A percentile compares a stretch with the other conserved stretches of the same genome.
Conservation (phyloP, 2,113 vertebrate species). For the Otocyon megalotis region DNA sequence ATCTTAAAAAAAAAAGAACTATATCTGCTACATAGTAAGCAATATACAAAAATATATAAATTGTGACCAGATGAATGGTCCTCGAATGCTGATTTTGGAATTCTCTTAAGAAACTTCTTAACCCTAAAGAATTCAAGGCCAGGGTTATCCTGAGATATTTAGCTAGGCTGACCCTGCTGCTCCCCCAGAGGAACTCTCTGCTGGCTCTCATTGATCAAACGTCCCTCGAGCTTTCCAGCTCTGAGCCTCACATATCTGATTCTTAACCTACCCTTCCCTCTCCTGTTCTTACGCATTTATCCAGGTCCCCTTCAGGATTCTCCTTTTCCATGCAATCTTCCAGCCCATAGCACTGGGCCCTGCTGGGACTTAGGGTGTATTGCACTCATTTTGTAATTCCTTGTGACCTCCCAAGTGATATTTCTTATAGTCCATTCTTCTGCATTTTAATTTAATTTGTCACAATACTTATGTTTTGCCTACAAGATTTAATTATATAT, state of each 20-base stretch:
- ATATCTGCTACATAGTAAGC: neutral
- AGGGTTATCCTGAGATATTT: neutral
- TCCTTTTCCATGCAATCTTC: neutral
- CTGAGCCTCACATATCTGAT: neutral
- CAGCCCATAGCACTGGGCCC: neutral
- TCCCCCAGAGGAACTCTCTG: neutral
- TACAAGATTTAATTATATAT: neutral
- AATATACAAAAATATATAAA: neutral
- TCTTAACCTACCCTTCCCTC: neutral
- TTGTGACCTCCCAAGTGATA: neutral
- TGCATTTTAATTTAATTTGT: neutral
- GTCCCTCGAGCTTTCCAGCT: neutral
- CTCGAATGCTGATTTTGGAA: neutral
- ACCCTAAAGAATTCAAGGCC: neutral
- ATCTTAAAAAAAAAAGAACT: neutral
- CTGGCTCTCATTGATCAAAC: neutral
- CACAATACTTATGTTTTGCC: neutral
- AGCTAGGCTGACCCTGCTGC: neutral
- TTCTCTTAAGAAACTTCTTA: constrained; percentile 25
- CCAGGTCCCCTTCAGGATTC: neutral
- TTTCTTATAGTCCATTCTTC: neutral
- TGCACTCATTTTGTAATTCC: neutral
- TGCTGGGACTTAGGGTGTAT: neutral
- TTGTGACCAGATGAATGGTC: neutral
- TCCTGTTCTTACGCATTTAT: neutral